Conservation (phyloP, 2,888 invertebrate genomes). For the Creontiades dilutus region DNA sequence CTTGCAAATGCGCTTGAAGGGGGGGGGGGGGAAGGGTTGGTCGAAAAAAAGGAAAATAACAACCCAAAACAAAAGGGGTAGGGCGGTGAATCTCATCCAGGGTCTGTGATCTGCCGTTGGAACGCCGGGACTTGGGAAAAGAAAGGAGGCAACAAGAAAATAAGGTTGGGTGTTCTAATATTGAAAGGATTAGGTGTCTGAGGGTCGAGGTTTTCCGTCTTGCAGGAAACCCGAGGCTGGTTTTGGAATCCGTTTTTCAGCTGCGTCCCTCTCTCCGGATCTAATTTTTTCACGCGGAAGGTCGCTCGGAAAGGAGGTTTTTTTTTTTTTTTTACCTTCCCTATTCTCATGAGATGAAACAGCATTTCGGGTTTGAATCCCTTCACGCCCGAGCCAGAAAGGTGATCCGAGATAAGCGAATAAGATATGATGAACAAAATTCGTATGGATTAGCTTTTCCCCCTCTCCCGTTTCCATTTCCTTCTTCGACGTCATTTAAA, state of each 20-base stretch:
- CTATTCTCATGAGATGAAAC: background rate
- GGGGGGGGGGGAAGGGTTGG: no score
- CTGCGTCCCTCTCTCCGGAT: background rate
- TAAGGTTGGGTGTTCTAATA: constrained; percentile 44
- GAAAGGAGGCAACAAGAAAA: constrained; percentile 38
- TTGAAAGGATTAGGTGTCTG: constrained; percentile 55
- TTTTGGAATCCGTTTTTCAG: background rate
- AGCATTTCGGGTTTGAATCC: constrained; percentile 5
- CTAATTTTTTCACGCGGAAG: background rate
- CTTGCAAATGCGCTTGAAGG: background rate
- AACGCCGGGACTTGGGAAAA: background rate
- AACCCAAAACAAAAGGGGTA: background rate
- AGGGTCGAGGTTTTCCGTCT: background rate
- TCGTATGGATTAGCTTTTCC: background rate
- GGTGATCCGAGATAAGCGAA: background rate
- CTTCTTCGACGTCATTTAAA: background rate
- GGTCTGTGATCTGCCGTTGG: background rate
- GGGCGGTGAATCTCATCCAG: background rate
- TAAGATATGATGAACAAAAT: constrained; percentile 10
- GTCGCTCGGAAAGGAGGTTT: background rate
- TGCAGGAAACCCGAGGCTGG: background rate
- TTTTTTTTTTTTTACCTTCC: background rate
- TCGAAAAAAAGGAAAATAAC: background rate
- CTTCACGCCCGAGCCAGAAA: background rate
- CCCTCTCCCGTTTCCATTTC: background rate